Base-by-base conservation (phyloP, 2,797 vertebrate genomes). In the Sebastes cheni region DNA sequence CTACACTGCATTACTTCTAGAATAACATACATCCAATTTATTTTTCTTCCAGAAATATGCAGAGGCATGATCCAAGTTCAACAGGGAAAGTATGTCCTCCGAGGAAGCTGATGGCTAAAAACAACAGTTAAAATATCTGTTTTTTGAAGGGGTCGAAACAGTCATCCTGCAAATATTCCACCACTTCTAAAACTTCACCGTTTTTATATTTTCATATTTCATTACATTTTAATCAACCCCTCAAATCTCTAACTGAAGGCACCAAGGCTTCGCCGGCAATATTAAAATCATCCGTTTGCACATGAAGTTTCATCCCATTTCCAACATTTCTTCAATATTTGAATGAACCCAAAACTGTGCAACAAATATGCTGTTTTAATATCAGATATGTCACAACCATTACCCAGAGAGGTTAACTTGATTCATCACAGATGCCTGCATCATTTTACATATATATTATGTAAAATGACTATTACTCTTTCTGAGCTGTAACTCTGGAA, bases 31-130 rank as follows among this genome's bases (percentile, higher is more conserved):
- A 80, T 86, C 18, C 67, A 67, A 87, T 88, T 86, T 82, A 61
- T 89, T 93, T 88, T 82, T 69, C 83, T 77, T 79, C 20, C 65
- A 83, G 72, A 90, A 90, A 85, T 82, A 89, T 78, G 77, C 65
- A 18, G 66, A 55, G 62, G 55, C 46, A 60, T 59, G 46, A 42
- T 91, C 87, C 85, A 91, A 89, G 84, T 79, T 88, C 87, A 93
- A 79, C 89, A 90, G 67, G 11, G 42, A 39, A 67, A 86, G 55
- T 66, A 55, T 39, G 68, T 80, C 64, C 79, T 70, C 62, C 14
- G 66, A 83, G 81, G 56, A 86, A 87, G 59, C 58, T 65, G 12
- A 46, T 75, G 84, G 80, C 77, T 85, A 72, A 82, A 18, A 89
- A 80, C 88, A 92, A 85, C 80, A 88, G 61, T 71, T 71, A 50